Conservation (phyloP, 2,888 invertebrate species). For the Campaea margaritaria region DNA sequence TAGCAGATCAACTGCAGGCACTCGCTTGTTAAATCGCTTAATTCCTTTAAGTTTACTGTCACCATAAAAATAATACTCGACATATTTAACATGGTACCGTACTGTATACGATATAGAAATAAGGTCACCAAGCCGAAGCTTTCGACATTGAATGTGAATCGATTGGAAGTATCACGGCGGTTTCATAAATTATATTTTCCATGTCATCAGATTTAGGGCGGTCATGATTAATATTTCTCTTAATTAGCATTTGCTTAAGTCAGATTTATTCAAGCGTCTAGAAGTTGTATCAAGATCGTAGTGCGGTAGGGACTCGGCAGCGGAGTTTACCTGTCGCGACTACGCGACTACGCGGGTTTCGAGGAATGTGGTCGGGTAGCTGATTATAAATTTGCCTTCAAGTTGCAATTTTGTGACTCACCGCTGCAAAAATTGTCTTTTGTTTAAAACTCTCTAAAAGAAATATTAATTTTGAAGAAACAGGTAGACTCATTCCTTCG, state of each 20-base stretch:
- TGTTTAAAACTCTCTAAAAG: conserved; percentile 29
- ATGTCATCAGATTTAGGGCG: conserved; percentile 52
- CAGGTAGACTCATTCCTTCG: conserved; percentile 42
- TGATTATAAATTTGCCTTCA: conserved; percentile 75
- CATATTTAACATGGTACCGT: conserved; percentile 41
- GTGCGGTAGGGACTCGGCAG: conserved; percentile 46
- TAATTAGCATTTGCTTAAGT: conserved; percentile 44
- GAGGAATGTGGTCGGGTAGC: conserved; percentile 75
- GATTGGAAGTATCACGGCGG: conserved; percentile 49
- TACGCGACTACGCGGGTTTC: conserved; percentile 56
- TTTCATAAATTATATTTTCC: conserved; percentile 53
- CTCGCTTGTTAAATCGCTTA: conserved; percentile 48
- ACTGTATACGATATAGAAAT: conserved; percentile 47
- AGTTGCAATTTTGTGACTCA: conserved; percentile 75
- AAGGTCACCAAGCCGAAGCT: conserved; percentile 52
- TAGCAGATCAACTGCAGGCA: conserved; percentile 56
- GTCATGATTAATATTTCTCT: conserved; percentile 38
- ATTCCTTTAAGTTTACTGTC: conserved; percentile 56
- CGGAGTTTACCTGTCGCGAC: conserved; percentile 63
- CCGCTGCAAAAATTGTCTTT: conserved; percentile 57
- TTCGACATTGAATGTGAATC: conserved; percentile 46
- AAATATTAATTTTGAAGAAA: conserved; percentile 41
- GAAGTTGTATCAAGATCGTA: conserved; percentile 37
- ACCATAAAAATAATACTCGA: conserved; percentile 52
- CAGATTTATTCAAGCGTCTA: conserved; percentile 47